These are phyloP conservation scores for Cotesia chilonis DNA, from an alignment of 1,140 invertebrate genomes.

Conservation along the genomic window DNA sequence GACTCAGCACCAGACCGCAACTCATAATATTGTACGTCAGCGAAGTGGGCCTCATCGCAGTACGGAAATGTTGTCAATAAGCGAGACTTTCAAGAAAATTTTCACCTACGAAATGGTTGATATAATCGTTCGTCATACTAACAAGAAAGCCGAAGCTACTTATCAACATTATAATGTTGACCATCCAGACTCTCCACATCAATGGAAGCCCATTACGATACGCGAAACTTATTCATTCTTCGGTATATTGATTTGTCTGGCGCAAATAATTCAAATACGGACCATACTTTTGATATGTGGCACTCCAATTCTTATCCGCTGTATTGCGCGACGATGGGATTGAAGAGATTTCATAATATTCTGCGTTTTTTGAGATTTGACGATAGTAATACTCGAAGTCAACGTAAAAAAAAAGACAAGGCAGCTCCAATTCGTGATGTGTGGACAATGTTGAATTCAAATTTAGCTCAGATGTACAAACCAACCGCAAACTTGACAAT, in stretches of 20 bases:
- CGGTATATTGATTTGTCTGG: conserved; percentile 36
- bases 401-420: conserved; percentile 48
- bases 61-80: conserved; percentile 25
- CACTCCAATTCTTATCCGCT: conserved; percentile 37
- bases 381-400: conserved; percentile 42
- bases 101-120: conserved; percentile 38
- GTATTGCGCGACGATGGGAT: conserved; percentile 42
- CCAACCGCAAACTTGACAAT: conserved; percentile 39
- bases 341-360: conserved; percentile 47
- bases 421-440: conserved; percentile 50
- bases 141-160: background rate
- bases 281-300: conserved; percentile 36
- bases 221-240: conserved; percentile 34
- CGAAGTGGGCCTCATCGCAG: conserved; percentile 36
- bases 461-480: conserved; percentile 39
- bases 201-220: conserved; percentile 33
- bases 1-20: conserved; percentile 32
- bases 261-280: conserved; percentile 36
- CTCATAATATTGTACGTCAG: conserved; percentile 34
- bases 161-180: conserved; percentile 35
- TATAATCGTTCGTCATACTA: conserved; percentile 30
- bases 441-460: conserved; percentile 46
- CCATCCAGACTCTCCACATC: conserved; percentile 12
- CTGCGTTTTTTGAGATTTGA: conserved; percentile 50
- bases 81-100: conserved; percentile 37